phyloP scores from a whole-genome alignment of 2,888 invertebrate species.

The Lasioglossum vierecki region DNA sequence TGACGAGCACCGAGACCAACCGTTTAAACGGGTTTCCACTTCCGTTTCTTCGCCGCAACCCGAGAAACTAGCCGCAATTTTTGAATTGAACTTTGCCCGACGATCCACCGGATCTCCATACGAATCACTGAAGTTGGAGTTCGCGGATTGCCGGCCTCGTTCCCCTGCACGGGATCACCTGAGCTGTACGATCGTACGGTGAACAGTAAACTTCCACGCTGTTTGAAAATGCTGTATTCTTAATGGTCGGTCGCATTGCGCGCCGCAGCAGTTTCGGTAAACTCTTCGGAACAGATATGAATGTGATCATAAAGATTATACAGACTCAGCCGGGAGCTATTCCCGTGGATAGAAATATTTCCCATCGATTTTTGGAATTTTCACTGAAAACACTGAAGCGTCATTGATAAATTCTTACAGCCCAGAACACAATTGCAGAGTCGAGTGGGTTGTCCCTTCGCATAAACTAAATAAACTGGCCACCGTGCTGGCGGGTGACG shows the following conservation, averaged over 20 bases:
- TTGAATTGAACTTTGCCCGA: conserved; percentile 22
- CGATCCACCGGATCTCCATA: conserved; percentile 20
- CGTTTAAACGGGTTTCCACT: background rate
- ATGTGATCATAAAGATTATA: background rate
- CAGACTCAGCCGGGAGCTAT: background rate
- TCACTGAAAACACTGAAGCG: background rate
- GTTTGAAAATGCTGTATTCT: background rate
- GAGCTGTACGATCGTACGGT: background rate
- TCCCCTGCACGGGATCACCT: background rate
- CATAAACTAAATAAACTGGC: background rate
- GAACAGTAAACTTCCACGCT: background rate
- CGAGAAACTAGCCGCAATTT: conserved; percentile 12
- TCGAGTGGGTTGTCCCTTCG: too few relatives aligned
- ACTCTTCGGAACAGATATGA: background rate
- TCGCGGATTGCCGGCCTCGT: conserved; percentile 13
- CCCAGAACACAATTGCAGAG: too few relatives aligned
- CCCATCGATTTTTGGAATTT: background rate
- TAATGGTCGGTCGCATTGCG: background rate
- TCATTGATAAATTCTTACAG: too few relatives aligned
- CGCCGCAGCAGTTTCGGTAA: background rate
- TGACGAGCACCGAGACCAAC: background rate
- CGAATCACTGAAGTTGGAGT: conserved; percentile 19
- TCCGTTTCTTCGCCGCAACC: background rate
- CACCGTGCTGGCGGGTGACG: background rate
- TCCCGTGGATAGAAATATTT: background rate